Conservation (phyloP, 2,113 vertebrate genomes). For the Hippolais icterina region DNA sequence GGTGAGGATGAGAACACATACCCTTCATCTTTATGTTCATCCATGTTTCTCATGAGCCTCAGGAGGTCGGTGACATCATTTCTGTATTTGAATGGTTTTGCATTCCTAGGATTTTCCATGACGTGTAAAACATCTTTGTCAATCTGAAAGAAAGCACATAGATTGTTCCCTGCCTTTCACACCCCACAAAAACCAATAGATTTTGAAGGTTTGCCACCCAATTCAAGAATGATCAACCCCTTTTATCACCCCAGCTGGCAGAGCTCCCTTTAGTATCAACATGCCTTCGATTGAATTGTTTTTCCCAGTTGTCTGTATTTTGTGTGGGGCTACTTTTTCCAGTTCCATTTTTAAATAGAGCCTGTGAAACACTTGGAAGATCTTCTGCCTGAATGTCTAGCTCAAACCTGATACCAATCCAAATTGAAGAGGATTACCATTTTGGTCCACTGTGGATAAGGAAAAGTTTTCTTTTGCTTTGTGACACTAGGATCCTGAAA, state of each 20-base stretch:
- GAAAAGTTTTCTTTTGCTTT: background rate
- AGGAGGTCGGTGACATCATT: background rate
- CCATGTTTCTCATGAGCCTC: constrained; percentile 72
- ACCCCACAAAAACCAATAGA: background rate
- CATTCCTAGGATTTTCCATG: background rate
- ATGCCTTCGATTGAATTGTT: background rate
- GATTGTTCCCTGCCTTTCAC: background rate
- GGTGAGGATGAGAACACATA: background rate
- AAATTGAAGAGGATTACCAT: constrained; percentile 24
- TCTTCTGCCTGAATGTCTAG: background rate
- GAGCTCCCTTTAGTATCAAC: background rate
- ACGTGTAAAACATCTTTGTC: accelerated
- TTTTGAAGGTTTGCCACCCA: background rate
- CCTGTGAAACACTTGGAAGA: background rate
- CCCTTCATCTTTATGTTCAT: constrained; percentile 33
- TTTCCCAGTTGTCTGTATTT: background rate
- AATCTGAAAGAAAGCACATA: constrained; percentile 22
- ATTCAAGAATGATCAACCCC: background rate
- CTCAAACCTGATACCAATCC: background rate
- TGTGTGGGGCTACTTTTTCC: background rate
- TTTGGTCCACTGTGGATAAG: constrained; percentile 10
- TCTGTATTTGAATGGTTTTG: accelerated
- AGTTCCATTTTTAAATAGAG: background rate
- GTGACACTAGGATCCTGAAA: background rate
- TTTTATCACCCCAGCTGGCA: background rate